phyloP scores from a whole-genome alignment of 2,888 invertebrate genomes.

The Limnephilus marmoratus region DNA sequence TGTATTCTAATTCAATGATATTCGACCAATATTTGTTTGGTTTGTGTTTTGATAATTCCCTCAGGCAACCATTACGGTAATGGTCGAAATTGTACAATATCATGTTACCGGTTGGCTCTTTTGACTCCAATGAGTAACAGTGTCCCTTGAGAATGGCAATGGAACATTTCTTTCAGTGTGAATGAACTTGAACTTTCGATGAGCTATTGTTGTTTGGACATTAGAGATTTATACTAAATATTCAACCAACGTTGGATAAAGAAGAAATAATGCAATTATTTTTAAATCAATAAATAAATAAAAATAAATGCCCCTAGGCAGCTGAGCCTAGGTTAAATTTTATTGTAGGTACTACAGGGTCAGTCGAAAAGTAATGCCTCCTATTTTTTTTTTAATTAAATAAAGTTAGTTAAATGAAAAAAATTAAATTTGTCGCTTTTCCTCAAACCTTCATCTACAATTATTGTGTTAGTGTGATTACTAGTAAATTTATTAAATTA shows the following conservation, averaged over 20 bases:
- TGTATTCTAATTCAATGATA: neutral
- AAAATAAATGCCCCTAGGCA: too few species aligned
- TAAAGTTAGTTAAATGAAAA: too few species aligned
- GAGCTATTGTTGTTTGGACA: neutral
- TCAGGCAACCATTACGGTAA: neutral
- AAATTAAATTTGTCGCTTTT: too few species aligned
- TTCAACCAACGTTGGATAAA: neutral
- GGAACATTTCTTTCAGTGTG: neutral
- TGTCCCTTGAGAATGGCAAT: neutral
- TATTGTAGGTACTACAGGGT: neutral
- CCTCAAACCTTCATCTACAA: too few species aligned
- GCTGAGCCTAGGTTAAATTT: neutral
- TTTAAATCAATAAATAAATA: too few species aligned
- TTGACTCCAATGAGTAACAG: neutral
- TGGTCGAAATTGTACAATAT: neutral
- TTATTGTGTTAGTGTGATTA: too few species aligned
- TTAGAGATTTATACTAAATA: neutral
- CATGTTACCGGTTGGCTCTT: neutral
- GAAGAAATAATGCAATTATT: too few species aligned
- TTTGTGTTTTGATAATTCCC: neutral
- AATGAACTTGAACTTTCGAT: neutral
- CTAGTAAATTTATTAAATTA: too few species aligned
- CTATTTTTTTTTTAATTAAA: too few species aligned
- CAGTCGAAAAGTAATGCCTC: too few species aligned
- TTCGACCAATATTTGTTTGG: neutral